Percentiles rank a stretch among this genome's conserved stretches.
Evolutionary conservation across 2,113 vertebrate genomes (phyloP).

Genomic region (Albula goreensis): DNA sequence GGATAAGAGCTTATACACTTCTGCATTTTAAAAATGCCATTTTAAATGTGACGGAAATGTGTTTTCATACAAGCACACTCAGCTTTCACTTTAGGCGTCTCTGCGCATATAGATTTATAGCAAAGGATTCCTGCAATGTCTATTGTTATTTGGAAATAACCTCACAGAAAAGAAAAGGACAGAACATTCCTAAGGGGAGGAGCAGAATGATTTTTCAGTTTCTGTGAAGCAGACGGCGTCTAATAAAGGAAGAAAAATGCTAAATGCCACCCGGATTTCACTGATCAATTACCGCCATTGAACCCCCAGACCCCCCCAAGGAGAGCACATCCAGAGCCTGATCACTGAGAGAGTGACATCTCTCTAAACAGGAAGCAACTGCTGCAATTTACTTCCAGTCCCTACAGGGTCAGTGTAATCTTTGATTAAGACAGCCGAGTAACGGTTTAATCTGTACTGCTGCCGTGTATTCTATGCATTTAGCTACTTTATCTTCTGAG

Average conservation of each 20-base stretch:
- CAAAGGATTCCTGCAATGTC: neutral
- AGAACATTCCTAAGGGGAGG: neutral
- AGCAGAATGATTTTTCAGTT: neutral
- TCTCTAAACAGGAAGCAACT: constrained; percentile 13
- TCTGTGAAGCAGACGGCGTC: constrained; percentile 17
- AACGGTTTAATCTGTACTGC: constrained; percentile 18
- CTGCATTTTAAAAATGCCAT: neutral
- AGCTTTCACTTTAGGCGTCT: neutral
- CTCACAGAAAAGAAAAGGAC: neutral
- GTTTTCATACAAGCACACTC: neutral
- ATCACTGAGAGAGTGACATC: constrained; percentile 23
- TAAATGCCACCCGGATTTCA: constrained; percentile 9
- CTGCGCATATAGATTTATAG: neutral
- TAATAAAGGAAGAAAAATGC: constrained; percentile 30
- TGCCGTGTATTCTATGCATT: constrained; percentile 16
- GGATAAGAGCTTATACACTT: neutral
- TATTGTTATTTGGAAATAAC: neutral
- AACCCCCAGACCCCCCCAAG: neutral
- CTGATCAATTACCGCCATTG: constrained; percentile 17
- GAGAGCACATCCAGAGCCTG: neutral
- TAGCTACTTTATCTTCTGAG: constrained; percentile 8
- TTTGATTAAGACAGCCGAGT: constrained; percentile 28
- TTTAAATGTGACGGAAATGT: neutral
- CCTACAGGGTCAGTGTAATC: constrained; percentile 16
- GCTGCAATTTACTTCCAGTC: constrained; percentile 16